A percentile compares a stretch with the other conserved stretches of the same genome.
Evolutionary conservation across 2,797 vertebrate species (phyloP).

Genomic region (Prionace glauca): DNA sequence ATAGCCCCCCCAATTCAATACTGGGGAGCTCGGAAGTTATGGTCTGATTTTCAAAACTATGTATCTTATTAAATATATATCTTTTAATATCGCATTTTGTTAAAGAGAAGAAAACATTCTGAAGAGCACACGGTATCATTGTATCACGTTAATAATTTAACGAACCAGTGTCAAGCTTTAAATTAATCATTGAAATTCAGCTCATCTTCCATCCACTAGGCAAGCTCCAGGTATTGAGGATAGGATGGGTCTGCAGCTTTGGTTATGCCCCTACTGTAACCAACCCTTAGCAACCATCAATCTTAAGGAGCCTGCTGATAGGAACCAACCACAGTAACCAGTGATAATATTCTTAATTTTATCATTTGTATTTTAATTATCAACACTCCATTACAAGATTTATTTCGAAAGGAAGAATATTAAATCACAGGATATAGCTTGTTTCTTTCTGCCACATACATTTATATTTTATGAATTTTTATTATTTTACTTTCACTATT

Average conservation of each 20-base stretch:
- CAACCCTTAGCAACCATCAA: background rate
- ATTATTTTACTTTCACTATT: background rate
- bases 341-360: too few relatives aligned
- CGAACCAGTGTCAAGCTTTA: background rate
- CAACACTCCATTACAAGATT: background rate
- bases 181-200: background rate
- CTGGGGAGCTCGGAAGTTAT: too few relatives aligned
- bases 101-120: background rate
- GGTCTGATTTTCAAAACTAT: too few relatives aligned
- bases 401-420: background rate
- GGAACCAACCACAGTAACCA: background rate
- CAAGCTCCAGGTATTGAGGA: background rate
- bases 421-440: background rate
- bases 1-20: too few relatives aligned
- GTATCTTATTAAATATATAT: background rate
- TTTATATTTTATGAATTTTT: background rate
- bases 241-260: background rate
- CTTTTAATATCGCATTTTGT: background rate
- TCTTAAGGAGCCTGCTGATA: background rate
- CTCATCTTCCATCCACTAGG: background rate
- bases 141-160: background rate
- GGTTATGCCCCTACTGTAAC: too few relatives aligned
- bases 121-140: background rate
- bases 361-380: background rate
- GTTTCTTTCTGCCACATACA: background rate